Percentiles rank a stretch among this genome's conserved stretches.
These are phyloP conservation scores for Protomyctophum bolini DNA, from an alignment of 2,113 vertebrate species.

Conservation along the genomic window DNA sequence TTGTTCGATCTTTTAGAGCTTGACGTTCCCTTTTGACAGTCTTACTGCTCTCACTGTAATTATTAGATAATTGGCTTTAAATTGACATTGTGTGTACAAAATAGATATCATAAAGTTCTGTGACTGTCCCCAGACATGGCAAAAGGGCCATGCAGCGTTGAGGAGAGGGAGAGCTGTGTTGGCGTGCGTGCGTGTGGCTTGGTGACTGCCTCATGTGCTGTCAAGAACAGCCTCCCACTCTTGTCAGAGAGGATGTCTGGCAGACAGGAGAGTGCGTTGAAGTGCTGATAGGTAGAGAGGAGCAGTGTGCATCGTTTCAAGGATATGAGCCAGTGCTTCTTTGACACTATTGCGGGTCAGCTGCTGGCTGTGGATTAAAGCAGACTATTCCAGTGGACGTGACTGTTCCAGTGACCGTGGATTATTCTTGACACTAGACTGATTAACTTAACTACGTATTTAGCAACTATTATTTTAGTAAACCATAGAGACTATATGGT, in stretches of 20 bases:
- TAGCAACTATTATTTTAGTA: too few relatives aligned
- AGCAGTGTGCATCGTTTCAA: neutral
- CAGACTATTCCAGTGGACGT: conserved; percentile 5
- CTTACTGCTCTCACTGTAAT: too few relatives aligned
- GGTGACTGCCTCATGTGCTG: conserved; percentile 68
- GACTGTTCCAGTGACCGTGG: neutral
- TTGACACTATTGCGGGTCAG: neutral
- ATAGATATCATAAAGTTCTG: too few relatives aligned
- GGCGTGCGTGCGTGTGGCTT: conserved; percentile 17
- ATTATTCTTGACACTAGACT: too few relatives aligned
- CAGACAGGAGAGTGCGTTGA: conserved; percentile 59
- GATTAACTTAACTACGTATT: too few relatives aligned
- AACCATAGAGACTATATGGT: too few relatives aligned
- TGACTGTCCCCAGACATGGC: too few relatives aligned
- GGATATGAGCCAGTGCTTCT: neutral
- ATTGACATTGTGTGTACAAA: too few relatives aligned
- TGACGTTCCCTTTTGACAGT: too few relatives aligned
- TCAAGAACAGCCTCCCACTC: conserved; percentile 70
- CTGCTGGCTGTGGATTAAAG: neutral
- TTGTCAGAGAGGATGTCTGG: conserved; percentile 62
- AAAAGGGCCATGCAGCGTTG: too few relatives aligned
- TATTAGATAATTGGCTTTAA: too few relatives aligned
- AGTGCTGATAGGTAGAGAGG: conserved; percentile 30
- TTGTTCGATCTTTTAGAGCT: too few relatives aligned
- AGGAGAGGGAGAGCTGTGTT: neutral